Base-by-base conservation (phyloP, 1,140 invertebrate genomes). In the Solen grandis region DNA sequence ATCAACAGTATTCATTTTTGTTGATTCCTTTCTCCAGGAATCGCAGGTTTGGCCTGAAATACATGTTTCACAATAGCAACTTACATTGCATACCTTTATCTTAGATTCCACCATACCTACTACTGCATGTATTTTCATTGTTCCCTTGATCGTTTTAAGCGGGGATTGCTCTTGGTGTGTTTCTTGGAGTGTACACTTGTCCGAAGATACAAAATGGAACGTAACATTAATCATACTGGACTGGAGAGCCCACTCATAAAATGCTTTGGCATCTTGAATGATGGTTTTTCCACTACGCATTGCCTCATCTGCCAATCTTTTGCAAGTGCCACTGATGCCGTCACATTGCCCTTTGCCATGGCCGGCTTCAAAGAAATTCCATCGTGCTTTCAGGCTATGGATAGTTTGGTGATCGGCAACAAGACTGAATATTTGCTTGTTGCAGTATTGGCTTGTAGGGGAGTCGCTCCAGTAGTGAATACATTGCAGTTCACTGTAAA, bases 101-200 rank as follows among this genome's bases (percentile, higher is more conserved):
- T 27, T 60, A 29, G 27, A 60, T n/a, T 80, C 50, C 19, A 54
- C 63, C 14, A 75, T 4, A n/a, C 78, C 68, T 31, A 74, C 59
- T 33, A 84, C 83, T 50, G 77, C 69, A 69, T 86, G 83, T 10
- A 85, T 19, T 69, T 85, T 77, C 73, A 85, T 81, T 63, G 85
- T 83, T 14, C 65, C 60, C 31, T 77, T 77, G 19, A 85, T 33
- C 19, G 81, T 55, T 57, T 81, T 73, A 0, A 74, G 35, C 41
- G 59, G 31, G 29, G 29, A 50, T 14, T 50, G 31, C 25, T 31
- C 27, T 16, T 52, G 29, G 19, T 35, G 33, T 55, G 16, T 25
- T 13, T n/a, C 62, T 22, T 8, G 68, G 55, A 27, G 29, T 57
- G 19, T 16, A 46, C 75, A 81, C 4, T 35, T 63, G 5, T 50